Percentiles rank a stretch among this genome's conserved stretches.
These are phyloP conservation scores for Dascyllus trimaculatus DNA, from an alignment of 2,113 vertebrate species.

Conservation along the genomic window DNA sequence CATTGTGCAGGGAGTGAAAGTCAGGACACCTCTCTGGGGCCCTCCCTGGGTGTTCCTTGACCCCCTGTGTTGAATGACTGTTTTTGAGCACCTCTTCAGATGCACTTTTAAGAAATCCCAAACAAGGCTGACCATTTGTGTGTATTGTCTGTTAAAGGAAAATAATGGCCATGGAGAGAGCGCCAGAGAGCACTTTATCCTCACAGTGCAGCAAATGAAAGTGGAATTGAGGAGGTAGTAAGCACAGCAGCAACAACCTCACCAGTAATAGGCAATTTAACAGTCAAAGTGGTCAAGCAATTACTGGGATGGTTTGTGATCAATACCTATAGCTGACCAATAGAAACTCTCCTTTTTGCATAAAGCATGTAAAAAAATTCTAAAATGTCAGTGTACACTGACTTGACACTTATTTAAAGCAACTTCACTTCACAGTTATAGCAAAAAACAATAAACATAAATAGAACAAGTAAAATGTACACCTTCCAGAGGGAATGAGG, in stretches of 20 bases:
- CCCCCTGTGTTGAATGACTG: neutral
- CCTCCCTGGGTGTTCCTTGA: no score
- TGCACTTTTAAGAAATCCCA: constrained; percentile 19
- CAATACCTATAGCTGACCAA: no score
- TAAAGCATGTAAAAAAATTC: no score
- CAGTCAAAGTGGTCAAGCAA: neutral
- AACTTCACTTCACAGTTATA: no score
- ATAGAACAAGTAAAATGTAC: no score
- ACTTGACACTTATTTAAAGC: no score
- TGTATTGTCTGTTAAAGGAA: constrained; percentile 4
- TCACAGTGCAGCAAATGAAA: constrained; percentile 27
- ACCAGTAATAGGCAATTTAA: constrained; percentile 17
- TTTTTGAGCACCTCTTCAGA: constrained; percentile 20
- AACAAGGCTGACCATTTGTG: constrained; percentile 20
- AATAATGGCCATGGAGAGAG: constrained; percentile 16
- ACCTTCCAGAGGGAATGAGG: no score
- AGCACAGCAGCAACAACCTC: neutral
- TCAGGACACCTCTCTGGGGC: no score
- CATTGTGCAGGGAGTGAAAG: no score
- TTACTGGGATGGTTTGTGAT: neutral
- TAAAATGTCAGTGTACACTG: no score
- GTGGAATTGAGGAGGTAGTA: neutral
- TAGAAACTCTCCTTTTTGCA: no score
- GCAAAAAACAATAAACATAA: no score
- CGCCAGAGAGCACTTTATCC: constrained; percentile 22